Conservation (phyloP, 2,888 invertebrate genomes). For the Lithophane ornitopus region DNA sequence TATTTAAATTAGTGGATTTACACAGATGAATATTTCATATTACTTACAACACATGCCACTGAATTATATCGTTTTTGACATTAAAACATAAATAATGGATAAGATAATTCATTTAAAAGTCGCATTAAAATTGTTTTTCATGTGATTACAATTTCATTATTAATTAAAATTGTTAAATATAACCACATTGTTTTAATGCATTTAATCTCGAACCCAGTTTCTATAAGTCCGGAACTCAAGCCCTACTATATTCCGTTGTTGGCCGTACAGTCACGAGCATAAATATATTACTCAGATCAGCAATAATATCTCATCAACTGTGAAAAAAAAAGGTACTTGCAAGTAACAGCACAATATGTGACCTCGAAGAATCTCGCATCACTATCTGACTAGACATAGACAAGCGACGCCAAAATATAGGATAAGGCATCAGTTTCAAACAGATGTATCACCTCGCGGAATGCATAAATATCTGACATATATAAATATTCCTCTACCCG, state of each 20-base stretch:
- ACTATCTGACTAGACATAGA: no score
- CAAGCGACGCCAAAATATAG: background rate
- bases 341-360: no score
- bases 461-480: no score
- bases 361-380: background rate
- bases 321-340: no score
- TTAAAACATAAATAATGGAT: slow-evolving; percentile 57
- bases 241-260: background rate
- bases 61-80: slow-evolving; percentile 62
- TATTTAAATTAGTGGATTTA: slow-evolving; percentile 44
- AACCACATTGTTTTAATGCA: slow-evolving; percentile 44
- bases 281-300: no score
- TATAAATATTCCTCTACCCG: no score
- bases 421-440: no score
- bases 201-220: no score
- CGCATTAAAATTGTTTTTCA: slow-evolving; percentile 67
- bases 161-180: slow-evolving; percentile 72
- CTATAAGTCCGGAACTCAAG: background rate
- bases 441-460: no score
- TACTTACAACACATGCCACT: slow-evolving; percentile 45
- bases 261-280: background rate
- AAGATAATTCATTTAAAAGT: slow-evolving; percentile 49
- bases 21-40: slow-evolving; percentile 42
- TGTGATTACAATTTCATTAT: slow-evolving; percentile 71
- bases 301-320: background rate